These are phyloP conservation scores for Acleris sparsana DNA, from an alignment of 2,888 invertebrate species.

Conservation along the genomic window DNA sequence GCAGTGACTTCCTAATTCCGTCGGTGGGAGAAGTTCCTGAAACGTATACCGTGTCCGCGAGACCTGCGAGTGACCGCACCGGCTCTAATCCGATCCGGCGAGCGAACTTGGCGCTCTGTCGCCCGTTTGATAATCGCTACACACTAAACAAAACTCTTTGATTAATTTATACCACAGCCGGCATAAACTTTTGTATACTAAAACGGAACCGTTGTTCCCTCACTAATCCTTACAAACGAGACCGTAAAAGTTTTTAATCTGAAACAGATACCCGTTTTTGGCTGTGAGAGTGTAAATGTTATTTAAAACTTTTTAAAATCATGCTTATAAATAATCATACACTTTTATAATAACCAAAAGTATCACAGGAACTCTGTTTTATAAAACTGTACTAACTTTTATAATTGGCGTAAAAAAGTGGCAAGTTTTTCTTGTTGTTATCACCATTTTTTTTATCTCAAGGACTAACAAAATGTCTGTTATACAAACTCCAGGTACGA, in stretches of 20 bases:
- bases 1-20: conserved; percentile 81
- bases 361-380: too few species aligned
- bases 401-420: too few species aligned
- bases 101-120: conserved; percentile 63
- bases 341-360: too few species aligned
- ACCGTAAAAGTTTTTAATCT: conserved; percentile 69
- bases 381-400: too few species aligned
- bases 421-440: too few species aligned
- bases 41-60: conserved; percentile 79
- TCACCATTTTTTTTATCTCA: too few species aligned
- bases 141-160: conserved; percentile 72
- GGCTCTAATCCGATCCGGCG: conserved; percentile 75
- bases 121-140: conserved; percentile 68
- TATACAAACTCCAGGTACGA: too few species aligned
- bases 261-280: conserved; percentile 60
- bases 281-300: conserved; percentile 25
- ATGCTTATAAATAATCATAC: too few species aligned
- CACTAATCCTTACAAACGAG: conserved; percentile 63
- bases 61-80: conserved; percentile 75
- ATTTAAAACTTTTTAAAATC: background rate
- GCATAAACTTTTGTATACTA: conserved; percentile 72
- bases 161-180: conserved; percentile 77
- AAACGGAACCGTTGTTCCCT: conserved; percentile 72
- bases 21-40: conserved; percentile 75
- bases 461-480: too few species aligned